phyloP scores from a whole-genome alignment of 1,140 invertebrate species.

The Triops longicaudatus region DNA sequence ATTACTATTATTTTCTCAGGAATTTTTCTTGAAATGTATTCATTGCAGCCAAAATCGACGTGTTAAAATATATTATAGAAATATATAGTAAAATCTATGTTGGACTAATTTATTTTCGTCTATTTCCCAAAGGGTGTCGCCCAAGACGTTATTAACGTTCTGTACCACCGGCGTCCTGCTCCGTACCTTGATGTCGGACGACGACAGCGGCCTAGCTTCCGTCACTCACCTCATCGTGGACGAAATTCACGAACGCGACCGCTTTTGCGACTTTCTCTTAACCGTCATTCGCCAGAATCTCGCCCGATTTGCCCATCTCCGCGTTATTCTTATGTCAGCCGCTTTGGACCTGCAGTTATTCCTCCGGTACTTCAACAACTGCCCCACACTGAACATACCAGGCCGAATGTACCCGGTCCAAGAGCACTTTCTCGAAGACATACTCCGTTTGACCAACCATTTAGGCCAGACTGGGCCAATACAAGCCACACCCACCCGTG shows the following conservation, averaged over 20 bases:
- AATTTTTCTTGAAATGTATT: no score
- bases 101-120: neutral
- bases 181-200: conserved; percentile 60
- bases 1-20: no score
- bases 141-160: conserved; percentile 74
- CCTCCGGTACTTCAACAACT: conserved; percentile 64
- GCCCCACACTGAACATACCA: conserved; percentile 67
- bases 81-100: no score
- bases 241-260: conserved; percentile 90
- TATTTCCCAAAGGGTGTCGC: conserved; percentile 49
- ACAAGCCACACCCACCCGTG: no score
- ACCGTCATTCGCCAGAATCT: conserved; percentile 72
- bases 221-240: conserved; percentile 85
- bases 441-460: conserved; percentile 47
- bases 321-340: conserved; percentile 90
- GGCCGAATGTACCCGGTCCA: conserved; percentile 70
- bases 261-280: conserved; percentile 84
- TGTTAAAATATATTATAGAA: no score
- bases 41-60: no score
- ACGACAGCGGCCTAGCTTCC: conserved; percentile 51
- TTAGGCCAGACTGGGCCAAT: no score
- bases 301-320: conserved; percentile 58
- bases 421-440: conserved; percentile 70
- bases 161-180: conserved; percentile 86
- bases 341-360: conserved; percentile 74